phyloP scores from a whole-genome alignment of 2,113 vertebrate species.

The Ctenodactylus gundi region DNA sequence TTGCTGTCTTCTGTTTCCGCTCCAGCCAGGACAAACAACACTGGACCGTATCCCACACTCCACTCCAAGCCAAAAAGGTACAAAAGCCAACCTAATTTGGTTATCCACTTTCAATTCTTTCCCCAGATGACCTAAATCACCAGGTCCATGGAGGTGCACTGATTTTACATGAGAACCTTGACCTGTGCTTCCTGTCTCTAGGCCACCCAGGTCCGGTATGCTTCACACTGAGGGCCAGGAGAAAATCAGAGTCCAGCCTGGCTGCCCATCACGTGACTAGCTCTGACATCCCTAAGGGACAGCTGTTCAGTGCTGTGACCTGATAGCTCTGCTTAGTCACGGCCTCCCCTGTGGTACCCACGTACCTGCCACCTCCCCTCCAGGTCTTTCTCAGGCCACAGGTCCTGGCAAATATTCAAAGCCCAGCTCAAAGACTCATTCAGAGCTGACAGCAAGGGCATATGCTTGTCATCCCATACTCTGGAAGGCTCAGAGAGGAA shows the following conservation, averaged over 20 bases:
- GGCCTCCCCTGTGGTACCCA: not conserved
- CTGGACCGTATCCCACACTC: conserved; percentile 47
- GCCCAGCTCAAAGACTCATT: no score
- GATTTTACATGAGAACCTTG: not conserved
- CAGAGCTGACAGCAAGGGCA: no score
- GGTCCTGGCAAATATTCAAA: no score
- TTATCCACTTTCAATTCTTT: conserved; percentile 15
- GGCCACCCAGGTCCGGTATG: not conserved
- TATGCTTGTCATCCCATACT: not conserved
- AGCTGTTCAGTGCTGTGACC: not conserved
- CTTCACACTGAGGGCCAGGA: not conserved
- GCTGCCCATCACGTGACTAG: not conserved
- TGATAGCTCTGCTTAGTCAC: rapidly evolving
- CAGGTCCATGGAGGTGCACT: not conserved
- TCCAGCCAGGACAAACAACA: conserved; percentile 3
- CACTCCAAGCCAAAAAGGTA: conserved; percentile 1
- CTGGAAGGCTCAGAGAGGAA: not conserved
- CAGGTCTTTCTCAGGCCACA: not conserved
- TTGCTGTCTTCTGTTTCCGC: conserved; percentile 5
- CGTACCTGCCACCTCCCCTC: rapidly evolving
- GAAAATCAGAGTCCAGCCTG: not conserved
- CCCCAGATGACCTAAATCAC: conserved; percentile 53
- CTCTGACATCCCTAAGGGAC: no score
- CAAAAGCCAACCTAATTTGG: conserved; percentile 42
- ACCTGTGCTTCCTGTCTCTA: no score